Conservation (phyloP, 2,113 vertebrate species). For the Tyrannus savana region DNA sequence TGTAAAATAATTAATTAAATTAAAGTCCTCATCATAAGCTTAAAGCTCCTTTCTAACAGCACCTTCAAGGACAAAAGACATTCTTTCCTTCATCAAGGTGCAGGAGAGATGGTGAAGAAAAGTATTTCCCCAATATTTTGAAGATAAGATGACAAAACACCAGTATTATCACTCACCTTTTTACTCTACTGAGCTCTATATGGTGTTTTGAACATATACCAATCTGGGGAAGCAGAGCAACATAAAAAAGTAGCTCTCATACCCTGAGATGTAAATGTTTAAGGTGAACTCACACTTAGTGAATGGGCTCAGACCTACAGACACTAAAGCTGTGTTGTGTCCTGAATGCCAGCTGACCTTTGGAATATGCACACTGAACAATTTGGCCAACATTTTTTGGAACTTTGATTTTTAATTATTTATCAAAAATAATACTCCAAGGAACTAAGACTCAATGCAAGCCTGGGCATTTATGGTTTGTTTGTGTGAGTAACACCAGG, state of each 20-base stretch:
- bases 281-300: background rate
- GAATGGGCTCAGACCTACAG: background rate
- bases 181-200: background rate
- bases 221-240: background rate
- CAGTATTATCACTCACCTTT: background rate
- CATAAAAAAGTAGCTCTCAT: background rate
- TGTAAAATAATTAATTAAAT: background rate
- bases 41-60: background rate
- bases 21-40: background rate
- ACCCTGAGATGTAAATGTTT: background rate
- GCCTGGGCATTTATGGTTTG: background rate
- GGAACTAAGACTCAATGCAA: slow-evolving; percentile 15
- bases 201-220: background rate
- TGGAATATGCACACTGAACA: background rate
- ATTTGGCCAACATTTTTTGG: background rate
- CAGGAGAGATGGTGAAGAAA: background rate
- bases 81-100: background rate
- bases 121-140: background rate
- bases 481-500: background rate
- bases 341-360: background rate
- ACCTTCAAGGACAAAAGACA: background rate
- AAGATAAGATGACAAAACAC: background rate
- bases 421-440: slow-evolving; percentile 27
- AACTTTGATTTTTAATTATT: slow-evolving; percentile 49
- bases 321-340: background rate